Percentiles rank a stretch among this genome's conserved stretches.
phyloP scores from a whole-genome alignment of 2,888 invertebrate species.

The Zeuzera pyrina region DNA sequence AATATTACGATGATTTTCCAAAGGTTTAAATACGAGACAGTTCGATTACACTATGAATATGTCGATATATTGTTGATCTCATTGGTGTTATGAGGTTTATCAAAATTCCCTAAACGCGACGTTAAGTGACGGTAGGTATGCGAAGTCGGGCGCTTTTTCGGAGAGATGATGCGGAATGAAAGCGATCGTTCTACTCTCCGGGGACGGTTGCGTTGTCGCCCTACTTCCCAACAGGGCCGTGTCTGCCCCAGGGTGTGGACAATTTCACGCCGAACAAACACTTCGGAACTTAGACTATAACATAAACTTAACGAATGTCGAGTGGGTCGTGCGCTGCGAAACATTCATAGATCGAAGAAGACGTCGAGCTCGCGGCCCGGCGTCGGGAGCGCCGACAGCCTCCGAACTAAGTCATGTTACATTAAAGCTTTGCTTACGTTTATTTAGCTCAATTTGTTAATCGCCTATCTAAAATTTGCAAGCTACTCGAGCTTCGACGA shows the following conservation, averaged over 20 bases:
- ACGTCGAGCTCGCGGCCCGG: slow-evolving; percentile 39
- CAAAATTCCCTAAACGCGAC: slow-evolving; percentile 16
- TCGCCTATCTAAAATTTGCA: slow-evolving; percentile 68
- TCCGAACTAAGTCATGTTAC: slow-evolving; percentile 45
- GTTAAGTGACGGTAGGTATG: slow-evolving; percentile 15
- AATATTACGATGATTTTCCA: slow-evolving; percentile 10
- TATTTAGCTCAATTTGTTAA: slow-evolving; percentile 66
- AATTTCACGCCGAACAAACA: slow-evolving; percentile 6
- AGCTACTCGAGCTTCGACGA: slow-evolving; percentile 50
- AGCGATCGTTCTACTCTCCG: slow-evolving; percentile 45
- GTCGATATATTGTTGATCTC: slow-evolving; percentile 1
- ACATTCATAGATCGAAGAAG: slow-evolving; percentile 24
- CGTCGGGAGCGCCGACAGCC: slow-evolving; percentile 21
- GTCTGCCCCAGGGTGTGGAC: background rate
- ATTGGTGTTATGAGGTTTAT: slow-evolving; percentile 20
- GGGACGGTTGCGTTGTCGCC: slow-evolving; percentile 59
- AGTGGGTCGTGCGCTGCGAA: slow-evolving; percentile 5
- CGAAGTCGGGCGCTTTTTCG: slow-evolving; percentile 54
- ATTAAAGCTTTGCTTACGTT: slow-evolving; percentile 63
- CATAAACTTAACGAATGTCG: slow-evolving; percentile 14
- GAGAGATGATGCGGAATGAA: slow-evolving; percentile 54
- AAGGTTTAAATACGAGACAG: slow-evolving; percentile 4
- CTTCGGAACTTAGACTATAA: slow-evolving; percentile 10
- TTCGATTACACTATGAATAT: slow-evolving; percentile 3
- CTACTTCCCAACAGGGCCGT: slow-evolving; percentile 15